These are phyloP conservation scores for Chiloscyllium punctatum DNA, from an alignment of 2,797 vertebrate species.

Conservation along the genomic window DNA sequence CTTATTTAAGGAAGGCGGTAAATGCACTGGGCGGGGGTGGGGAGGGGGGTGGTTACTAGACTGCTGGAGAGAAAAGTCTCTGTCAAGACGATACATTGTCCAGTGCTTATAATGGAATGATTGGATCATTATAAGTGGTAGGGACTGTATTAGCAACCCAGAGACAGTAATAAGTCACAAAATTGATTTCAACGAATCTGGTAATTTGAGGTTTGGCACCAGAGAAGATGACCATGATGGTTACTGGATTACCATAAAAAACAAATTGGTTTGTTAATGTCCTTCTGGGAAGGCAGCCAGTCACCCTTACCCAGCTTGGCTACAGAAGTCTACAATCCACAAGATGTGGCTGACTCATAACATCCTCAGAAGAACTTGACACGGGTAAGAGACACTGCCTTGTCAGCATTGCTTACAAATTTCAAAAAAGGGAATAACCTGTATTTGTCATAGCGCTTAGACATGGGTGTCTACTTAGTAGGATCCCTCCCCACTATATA, in stretches of 20 bases:
- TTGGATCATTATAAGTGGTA: neutral
- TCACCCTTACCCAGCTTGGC: neutral
- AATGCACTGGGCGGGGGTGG: neutral
- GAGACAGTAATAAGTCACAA: neutral
- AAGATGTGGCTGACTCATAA: no score
- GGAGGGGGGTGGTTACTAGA: no score
- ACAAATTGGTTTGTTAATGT: neutral
- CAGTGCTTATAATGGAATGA: neutral
- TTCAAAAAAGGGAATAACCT: neutral
- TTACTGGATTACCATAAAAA: neutral
- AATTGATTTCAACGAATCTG: neutral
- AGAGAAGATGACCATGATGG: neutral
- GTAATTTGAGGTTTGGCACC: neutral
- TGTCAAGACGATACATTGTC: neutral
- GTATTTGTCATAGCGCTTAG: neutral
- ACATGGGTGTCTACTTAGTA: neutral
- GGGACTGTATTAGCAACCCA: neutral
- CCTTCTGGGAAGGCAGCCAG: no score
- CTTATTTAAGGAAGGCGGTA: no score
- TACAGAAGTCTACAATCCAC: neutral
- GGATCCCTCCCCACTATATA: neutral
- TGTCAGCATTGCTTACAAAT: neutral
- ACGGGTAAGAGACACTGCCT: neutral
- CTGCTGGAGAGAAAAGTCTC: neutral
- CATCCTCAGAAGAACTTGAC: neutral